A percentile compares a stretch with the other conserved stretches of the same genome.
Conservation (phyloP, 2,113 vertebrate genomes). For the Poicephalus gulielmi region DNA sequence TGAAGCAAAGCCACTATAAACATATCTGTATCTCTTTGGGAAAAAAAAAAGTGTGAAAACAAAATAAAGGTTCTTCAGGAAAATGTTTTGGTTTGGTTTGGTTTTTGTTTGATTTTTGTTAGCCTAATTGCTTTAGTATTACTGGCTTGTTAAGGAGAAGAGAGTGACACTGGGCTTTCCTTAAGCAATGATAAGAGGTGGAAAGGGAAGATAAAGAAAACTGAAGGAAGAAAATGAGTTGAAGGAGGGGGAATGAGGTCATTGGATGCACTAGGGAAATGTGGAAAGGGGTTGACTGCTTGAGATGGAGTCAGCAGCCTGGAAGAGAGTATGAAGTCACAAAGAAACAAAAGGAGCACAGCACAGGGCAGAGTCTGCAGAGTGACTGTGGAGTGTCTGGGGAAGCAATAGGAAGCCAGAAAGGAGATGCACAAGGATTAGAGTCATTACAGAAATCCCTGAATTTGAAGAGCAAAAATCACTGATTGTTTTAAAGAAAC, state of each 20-base stretch:
- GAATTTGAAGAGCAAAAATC: background rate
- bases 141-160: background rate
- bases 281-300: background rate
- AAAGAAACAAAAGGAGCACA: constrained; percentile 5
- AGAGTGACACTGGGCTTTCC: background rate
- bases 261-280: background rate
- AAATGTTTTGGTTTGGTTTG: background rate
- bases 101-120: background rate
- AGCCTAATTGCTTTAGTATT: background rate
- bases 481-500: background rate
- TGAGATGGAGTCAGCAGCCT: background rate
- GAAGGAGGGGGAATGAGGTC: background rate
- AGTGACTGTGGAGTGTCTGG: background rate
- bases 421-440: background rate
- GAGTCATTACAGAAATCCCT: background rate
- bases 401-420: background rate
- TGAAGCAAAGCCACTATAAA: background rate
- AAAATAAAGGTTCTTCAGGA: background rate
- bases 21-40: background rate
- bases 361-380: background rate
- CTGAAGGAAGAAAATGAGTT: background rate
- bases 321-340: background rate
- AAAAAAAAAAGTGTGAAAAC: background rate
- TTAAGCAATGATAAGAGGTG: background rate
- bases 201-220: background rate